Conservation (phyloP, 1,140 invertebrate genomes). For the Artemia franciscana region DNA sequence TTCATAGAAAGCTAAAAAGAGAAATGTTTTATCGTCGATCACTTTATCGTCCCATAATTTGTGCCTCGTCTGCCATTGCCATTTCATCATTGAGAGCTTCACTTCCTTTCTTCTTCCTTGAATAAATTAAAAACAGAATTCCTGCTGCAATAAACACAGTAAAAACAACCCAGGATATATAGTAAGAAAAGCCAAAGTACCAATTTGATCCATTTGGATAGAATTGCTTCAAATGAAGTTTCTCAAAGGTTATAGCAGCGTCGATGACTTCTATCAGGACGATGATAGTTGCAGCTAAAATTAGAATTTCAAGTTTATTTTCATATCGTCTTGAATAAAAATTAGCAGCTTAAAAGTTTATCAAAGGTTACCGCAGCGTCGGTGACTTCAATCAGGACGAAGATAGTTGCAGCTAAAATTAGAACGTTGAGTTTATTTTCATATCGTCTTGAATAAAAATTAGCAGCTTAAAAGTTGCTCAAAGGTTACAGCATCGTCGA, state of each 20-base stretch:
- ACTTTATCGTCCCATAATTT: slow-evolving; percentile 53
- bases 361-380: slow-evolving; percentile 5
- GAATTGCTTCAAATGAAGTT: slow-evolving; percentile 3
- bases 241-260: slow-evolving; percentile 4
- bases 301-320: neutral
- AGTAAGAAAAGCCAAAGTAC: slow-evolving; percentile 42
- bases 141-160: slow-evolving; percentile 40
- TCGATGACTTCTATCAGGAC: slow-evolving; percentile 11
- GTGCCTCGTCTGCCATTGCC: slow-evolving; percentile 57
- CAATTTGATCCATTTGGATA: slow-evolving; percentile 8
- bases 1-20: too few relatives aligned
- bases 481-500: too few relatives aligned
- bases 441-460: too few relatives aligned
- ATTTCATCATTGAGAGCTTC: slow-evolving; percentile 49
- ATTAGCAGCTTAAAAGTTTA: too few relatives aligned
- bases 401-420: slow-evolving; percentile 8
- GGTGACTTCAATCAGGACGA: slow-evolving; percentile 11
- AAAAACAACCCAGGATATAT: slow-evolving; percentile 55
- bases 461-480: too few relatives aligned
- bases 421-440: neutral
- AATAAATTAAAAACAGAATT: slow-evolving; percentile 47
- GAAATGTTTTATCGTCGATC: too few relatives aligned
- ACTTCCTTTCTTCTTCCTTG: slow-evolving; percentile 54
- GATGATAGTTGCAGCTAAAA: slow-evolving; percentile 8
- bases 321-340: too few relatives aligned